Evolutionary conservation across 2,797 vertebrate genomes (phyloP).

Genomic region (Muscicapa comitata): DNA sequence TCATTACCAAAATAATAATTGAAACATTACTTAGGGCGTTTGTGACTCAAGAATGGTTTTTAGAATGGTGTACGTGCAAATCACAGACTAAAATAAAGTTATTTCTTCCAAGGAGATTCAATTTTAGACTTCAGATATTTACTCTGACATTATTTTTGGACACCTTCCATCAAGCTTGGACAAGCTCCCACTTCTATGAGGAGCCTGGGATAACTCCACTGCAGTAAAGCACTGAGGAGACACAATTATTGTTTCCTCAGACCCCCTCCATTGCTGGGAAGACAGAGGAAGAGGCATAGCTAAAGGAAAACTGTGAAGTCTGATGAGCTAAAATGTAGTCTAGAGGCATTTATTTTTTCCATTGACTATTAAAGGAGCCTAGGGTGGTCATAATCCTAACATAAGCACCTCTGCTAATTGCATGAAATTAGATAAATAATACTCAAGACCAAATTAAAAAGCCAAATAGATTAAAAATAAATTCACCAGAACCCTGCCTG

Average conservation of each 20-base stretch:
- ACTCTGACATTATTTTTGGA: background rate
- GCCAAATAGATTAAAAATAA: constrained; percentile 10
- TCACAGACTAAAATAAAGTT: background rate
- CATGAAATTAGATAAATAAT: constrained; percentile 16
- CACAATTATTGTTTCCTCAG: background rate
- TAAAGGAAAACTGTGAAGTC: background rate
- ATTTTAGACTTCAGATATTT: background rate
- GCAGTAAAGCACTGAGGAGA: background rate
- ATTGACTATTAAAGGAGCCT: background rate
- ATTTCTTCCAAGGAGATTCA: background rate
- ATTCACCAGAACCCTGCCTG: background rate
- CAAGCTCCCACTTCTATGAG: accelerated
- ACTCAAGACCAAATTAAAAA: background rate
- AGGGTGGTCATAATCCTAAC: background rate
- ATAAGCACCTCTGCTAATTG: background rate
- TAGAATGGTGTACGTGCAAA: background rate
- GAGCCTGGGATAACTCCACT: background rate
- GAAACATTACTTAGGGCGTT: background rate
- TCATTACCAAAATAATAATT: background rate
- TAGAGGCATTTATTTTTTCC: background rate
- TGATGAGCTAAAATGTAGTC: background rate
- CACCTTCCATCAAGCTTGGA: background rate
- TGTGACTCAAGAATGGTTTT: background rate
- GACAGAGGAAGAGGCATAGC: background rate
- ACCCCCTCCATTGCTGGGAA: background rate